Base-by-base conservation (phyloP, 2,113 vertebrate genomes). In the Climacteris rufus region DNA sequence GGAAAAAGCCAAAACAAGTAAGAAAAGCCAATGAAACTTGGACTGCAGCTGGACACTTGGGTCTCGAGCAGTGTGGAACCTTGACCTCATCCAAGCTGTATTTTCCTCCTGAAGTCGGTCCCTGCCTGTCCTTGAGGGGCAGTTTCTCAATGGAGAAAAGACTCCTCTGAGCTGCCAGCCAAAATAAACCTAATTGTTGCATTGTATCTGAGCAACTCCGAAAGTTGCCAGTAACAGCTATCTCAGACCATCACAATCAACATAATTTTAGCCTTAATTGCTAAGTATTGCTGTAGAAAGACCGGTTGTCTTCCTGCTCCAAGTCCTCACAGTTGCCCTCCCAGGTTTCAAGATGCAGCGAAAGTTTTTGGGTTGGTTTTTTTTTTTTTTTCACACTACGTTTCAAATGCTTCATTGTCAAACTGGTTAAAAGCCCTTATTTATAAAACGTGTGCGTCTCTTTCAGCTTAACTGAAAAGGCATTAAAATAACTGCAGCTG, bases 401-500 rank as follows among this genome's bases (percentile, higher is more conserved):
- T 97, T 98, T 98, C 97, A 98, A 98, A 98, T 54, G 95, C 97
- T 97, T 96, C 97, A 97, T 98, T 98, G 98, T 98, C 98, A 96
- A 88, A 90, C 81, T 80, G 97, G 97, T 95, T 97, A 94, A 97
- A 98, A 98, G 97, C 97, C 97, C 97, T 98, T 97, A 97, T 98
- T 98, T 98, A 97, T 97, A 98, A 98, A 97, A 97, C 88, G 83
- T 96, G 95, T 97, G 97, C 96, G 93, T 97, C 97, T 93, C 97
- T 98, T 97, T 98, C 97, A 98, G 97, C 97, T 96, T 96, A 97
- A 97, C 97, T 97, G 97, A 98, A 98, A 98, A 98, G 97, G 97
- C 97, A 97, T 98, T 97, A 97, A 98, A 97, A 97, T 97, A 97
- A 97, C 98, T 97, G 97, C 98, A 98, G 98, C 97, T 98, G 97